Evolutionary conservation across 2,888 invertebrate species (phyloP).

Genomic region (Arenicola marina): DNA sequence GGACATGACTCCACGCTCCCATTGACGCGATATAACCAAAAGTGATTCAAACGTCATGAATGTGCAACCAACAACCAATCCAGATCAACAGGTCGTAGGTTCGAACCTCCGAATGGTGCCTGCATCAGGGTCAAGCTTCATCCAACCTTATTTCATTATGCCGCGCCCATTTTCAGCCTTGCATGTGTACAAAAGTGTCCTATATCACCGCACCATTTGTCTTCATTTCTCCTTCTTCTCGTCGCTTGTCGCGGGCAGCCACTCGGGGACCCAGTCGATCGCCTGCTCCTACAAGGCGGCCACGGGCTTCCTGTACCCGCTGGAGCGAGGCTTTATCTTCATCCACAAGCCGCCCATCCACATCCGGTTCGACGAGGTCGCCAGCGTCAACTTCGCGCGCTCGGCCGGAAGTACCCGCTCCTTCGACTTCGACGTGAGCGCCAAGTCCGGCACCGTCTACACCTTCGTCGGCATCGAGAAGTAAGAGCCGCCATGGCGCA

Average conservation of each 20-base stretch:
- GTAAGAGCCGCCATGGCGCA: slow-evolving; percentile 48
- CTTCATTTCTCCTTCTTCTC: too few species aligned
- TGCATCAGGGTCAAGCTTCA: too few species aligned
- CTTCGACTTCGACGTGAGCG: slow-evolving; percentile 70
- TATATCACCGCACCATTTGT: too few species aligned
- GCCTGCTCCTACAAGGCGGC: slow-evolving; percentile 97
- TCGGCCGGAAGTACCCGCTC: slow-evolving; percentile 77
- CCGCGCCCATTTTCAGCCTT: too few species aligned
- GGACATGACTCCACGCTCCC: too few species aligned
- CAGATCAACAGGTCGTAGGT: too few species aligned
- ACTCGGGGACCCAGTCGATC: slow-evolving; percentile 85
- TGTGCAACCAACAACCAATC: too few species aligned
- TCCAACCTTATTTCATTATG: too few species aligned
- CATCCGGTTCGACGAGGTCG: slow-evolving; percentile 95
- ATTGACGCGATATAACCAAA: too few species aligned
- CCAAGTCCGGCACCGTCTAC: slow-evolving; percentile 84
- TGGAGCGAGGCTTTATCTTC: slow-evolving; percentile 97
- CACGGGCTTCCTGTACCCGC: slow-evolving; percentile 93
- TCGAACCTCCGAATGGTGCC: too few species aligned
- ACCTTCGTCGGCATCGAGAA: slow-evolving; percentile 98
- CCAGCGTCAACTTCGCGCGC: slow-evolving; percentile 91
- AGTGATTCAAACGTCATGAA: too few species aligned
- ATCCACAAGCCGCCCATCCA: slow-evolving; percentile 98
- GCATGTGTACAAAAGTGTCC: too few species aligned
- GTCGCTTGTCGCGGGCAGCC: slow-evolving; percentile 64